Conservation (phyloP, 2,888 invertebrate genomes). For the Sepiola atlantica region DNA sequence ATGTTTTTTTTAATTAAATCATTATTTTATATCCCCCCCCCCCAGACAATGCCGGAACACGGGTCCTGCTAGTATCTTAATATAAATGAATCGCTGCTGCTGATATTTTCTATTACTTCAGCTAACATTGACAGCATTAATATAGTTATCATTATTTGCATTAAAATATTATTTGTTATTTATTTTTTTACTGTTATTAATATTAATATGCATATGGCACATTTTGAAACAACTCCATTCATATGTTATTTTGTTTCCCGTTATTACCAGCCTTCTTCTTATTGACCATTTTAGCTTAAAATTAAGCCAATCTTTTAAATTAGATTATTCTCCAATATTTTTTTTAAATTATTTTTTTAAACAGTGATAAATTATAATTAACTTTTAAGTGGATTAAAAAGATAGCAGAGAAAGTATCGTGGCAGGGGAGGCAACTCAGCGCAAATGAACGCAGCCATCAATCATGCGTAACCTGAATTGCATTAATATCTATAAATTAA, state of each 20-base stretch:
- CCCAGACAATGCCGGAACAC: too few species aligned
- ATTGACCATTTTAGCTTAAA: conserved; percentile 32
- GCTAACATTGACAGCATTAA: not conserved
- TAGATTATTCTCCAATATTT: not conserved
- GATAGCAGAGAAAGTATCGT: not conserved
- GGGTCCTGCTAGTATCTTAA: too few species aligned
- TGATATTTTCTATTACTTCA: not conserved
- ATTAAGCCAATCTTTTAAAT: not conserved
- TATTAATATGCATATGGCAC: not conserved
- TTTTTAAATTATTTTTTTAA: not conserved
- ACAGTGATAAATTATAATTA: conserved; percentile 21
- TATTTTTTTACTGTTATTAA: not conserved
- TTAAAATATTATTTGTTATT: not conserved
- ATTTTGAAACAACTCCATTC: not conserved
- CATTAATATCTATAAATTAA: not conserved
- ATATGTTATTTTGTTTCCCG: not conserved
- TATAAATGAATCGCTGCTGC: not conserved
- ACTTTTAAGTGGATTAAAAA: conserved; percentile 9
- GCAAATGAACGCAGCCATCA: conserved; percentile 8
- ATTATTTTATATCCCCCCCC: too few species aligned
- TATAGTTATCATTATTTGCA: not conserved
- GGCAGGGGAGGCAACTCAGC: not conserved
- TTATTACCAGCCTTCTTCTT: not conserved
- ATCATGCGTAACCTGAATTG: not conserved
- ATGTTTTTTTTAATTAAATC: too few species aligned